Evolutionary conservation across 2,888 invertebrate species (phyloP).

Genomic region (Bedellia somnulentella): DNA sequence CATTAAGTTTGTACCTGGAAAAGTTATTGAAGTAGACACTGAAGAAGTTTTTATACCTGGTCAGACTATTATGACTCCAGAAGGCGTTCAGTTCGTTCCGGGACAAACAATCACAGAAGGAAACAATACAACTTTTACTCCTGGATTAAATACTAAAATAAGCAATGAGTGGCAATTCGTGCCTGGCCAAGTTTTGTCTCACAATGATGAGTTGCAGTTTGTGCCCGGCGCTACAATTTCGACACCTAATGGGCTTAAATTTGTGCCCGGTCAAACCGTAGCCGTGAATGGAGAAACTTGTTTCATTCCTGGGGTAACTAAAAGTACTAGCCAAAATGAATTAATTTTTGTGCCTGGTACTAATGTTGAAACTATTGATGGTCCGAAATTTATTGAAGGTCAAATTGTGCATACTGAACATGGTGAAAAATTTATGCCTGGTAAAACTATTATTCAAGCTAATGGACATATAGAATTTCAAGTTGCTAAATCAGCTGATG

Average conservation of each 20-base stretch:
- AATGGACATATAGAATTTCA: constrained; percentile 61
- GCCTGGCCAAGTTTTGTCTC: constrained; percentile 64
- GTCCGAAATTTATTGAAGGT: constrained; percentile 67
- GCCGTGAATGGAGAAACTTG: constrained; percentile 47
- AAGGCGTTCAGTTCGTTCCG: constrained; percentile 65
- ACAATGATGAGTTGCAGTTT: constrained; percentile 59
- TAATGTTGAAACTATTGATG: constrained; percentile 64
- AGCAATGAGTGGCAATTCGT: constrained; percentile 65
- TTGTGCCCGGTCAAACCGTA: constrained; percentile 67
- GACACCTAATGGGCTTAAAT: constrained; percentile 64
- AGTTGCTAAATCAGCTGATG: constrained; percentile 58
- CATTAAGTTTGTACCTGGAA: constrained; percentile 64
- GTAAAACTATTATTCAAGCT: constrained; percentile 50
- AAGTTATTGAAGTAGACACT: constrained; percentile 43
- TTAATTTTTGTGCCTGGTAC: constrained; percentile 64
- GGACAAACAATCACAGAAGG: constrained; percentile 63
- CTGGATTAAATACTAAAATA: constrained; percentile 63
- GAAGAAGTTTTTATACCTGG: constrained; percentile 64
- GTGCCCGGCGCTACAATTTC: constrained; percentile 66
- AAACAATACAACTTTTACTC: constrained; percentile 57
- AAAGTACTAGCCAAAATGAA: constrained; percentile 34
- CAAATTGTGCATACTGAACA: constrained; percentile 62
- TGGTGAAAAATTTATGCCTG: constrained; percentile 66
- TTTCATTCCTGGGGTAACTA: constrained; percentile 64
- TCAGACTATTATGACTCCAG: constrained; percentile 61